Percentiles rank a stretch among this genome's conserved stretches.
These are phyloP conservation scores for Sardinella longiceps DNA, from an alignment of 2,797 vertebrate genomes.

Conservation along the genomic window DNA sequence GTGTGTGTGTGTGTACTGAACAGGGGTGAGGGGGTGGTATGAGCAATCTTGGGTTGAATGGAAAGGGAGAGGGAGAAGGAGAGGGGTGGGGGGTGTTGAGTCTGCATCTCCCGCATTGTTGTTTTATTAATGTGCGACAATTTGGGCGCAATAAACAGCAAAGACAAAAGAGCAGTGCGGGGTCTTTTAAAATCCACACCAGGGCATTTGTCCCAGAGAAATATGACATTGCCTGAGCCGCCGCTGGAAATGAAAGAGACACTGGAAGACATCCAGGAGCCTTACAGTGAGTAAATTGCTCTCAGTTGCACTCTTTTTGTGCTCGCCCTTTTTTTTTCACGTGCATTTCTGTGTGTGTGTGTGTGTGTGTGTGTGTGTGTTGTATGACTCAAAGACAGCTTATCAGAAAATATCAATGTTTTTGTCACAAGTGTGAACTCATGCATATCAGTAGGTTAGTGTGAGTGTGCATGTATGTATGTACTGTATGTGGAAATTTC, in stretches of 20 bases:
- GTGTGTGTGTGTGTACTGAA: not conserved
- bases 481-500: not conserved
- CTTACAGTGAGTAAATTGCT: conserved; percentile 64
- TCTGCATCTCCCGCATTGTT: not conserved
- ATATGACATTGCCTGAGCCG: conserved; percentile 4
- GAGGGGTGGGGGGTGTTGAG: not conserved
- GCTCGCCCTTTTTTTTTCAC: conserved; percentile 11
- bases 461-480: not conserved
- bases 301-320: conserved; percentile 60
- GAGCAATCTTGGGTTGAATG: not conserved
- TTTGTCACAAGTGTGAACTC: not conserved
- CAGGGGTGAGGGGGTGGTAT: too few relatives aligned
- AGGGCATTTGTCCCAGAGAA: conserved; percentile 19
- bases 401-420: not conserved
- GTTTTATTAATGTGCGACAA: conserved; percentile 49
- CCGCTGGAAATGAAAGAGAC: conserved; percentile 17
- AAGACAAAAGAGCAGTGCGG: conserved; percentile 24
- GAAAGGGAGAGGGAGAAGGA: not conserved
- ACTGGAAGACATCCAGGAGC: not conserved
- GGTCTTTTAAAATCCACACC: conserved; percentile 16
- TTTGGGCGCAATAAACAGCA: conserved; percentile 51
- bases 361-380: conserved; percentile 30
- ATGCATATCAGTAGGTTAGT: not conserved
- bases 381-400: not conserved
- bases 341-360: conserved; percentile 24